Evolutionary conservation across 2,113 vertebrate genomes (phyloP), one percentile per base, ranked within the genome.

Genomic region (Ornithorhynchus anatinus): DNA sequence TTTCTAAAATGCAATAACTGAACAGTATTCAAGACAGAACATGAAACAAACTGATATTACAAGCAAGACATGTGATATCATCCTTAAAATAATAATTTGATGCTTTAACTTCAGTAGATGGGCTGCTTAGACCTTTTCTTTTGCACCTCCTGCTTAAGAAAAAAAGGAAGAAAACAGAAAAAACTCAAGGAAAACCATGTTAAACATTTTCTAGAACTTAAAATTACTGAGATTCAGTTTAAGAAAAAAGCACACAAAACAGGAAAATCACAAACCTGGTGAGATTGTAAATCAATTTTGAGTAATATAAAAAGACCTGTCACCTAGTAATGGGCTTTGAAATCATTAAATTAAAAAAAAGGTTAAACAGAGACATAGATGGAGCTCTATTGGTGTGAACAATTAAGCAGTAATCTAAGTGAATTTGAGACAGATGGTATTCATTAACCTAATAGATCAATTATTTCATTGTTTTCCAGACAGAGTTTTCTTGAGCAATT

Each of bases 111-210:
- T 86, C 72, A 72, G 59, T 25, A 66, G 68, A 51, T 44, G 29
- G 29, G 22, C 8, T 70, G 52, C 48, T 84, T 16, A 54, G 69
- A 59, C 80, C 72, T 86, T 48, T n/a, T 89, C 59, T 51, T 88
- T 72, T 82, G 53, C 72, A 59, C 69, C 22, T 89, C 70, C 81
- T 90, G 81, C 82, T 86, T 61, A 82, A 79, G 59, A 74, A 84
- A 62, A 75, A 68, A 75, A 66, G n/a, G n/a, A n/a, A 69, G 6
- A 82, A 77, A 74, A 82, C 74, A 74, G 57, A 81, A 44, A n/a
- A n/a, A 88, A 65, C 72, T 81, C 47, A 88, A 81, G 57, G 40
- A 84, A 88, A 47, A 86, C 84, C 7, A 72, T 69, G 67, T 33
- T 47, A 63, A 75, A 64, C 52, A 77, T 42, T 9, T 43, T 10